A percentile compares a stretch with the other conserved stretches of the same genome.
Evolutionary conservation across 1,140 invertebrate genomes (phyloP).

Genomic region (Macrostomum lignano): DNA sequence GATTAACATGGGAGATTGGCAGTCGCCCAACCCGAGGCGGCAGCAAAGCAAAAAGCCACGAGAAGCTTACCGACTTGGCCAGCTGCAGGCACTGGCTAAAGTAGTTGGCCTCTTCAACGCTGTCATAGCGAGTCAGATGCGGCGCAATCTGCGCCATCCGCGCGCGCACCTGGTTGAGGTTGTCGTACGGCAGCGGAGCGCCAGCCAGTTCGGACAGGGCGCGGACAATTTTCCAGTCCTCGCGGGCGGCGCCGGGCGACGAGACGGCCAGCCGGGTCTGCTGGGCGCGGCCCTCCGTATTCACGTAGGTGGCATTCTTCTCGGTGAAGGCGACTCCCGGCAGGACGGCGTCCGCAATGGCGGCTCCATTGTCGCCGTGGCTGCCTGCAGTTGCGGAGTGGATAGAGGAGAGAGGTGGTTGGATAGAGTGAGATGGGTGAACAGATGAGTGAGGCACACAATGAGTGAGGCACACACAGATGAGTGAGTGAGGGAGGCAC

Average conservation of each 20-base stretch:
- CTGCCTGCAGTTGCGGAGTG: too few relatives aligned
- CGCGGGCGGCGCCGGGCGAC: conserved; percentile 64
- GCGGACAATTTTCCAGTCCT: conserved; percentile 92
- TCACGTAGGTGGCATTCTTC: conserved; percentile 80
- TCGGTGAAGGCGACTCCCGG: conserved; percentile 91
- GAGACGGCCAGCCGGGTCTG: conserved; percentile 61
- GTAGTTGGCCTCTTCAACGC: conserved; percentile 52
- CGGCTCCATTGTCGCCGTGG: conserved; percentile 72
- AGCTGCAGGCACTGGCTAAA: conserved; percentile 43
- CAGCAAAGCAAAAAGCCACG: conserved; percentile 1
- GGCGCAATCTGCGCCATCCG: conserved; percentile 59
- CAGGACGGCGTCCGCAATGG: conserved; percentile 65
- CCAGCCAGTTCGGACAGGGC: conserved; percentile 53
- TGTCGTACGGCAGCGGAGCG: conserved; percentile 57
- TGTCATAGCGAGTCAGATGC: conserved; percentile 50
- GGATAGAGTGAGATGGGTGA: too few relatives aligned
- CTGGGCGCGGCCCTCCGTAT: conserved; percentile 85
- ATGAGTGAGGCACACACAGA: too few relatives aligned
- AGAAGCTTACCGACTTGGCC: conserved; percentile 30
- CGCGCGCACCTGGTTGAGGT: conserved; percentile 46
- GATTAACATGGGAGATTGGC: not conserved
- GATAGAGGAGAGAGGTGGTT: too few relatives aligned
- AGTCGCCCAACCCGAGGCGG: not conserved
- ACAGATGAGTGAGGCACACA: too few relatives aligned
- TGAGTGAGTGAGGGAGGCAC: too few relatives aligned